phyloP scores from a whole-genome alignment of 2,797 vertebrate species.

The Austrolebias charrua region DNA sequence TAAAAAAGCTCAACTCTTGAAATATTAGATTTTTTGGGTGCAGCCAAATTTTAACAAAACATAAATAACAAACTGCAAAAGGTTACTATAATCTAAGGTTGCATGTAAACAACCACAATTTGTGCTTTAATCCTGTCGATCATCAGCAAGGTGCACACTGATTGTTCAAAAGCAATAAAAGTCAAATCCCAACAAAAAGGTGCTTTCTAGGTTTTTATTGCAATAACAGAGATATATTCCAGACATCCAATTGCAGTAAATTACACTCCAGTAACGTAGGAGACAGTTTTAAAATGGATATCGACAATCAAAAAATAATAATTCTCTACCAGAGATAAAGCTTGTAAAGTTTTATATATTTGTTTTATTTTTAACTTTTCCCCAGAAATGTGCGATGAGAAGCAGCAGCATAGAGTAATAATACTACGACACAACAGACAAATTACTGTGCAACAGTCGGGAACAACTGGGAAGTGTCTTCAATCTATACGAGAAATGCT shows the following conservation, averaged over 20 bases:
- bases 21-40: not conserved
- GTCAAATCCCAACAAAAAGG: not conserved
- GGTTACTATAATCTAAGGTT: too few relatives aligned
- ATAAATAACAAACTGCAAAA: too few relatives aligned
- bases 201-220: slow-evolving; percentile 82
- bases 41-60: not conserved
- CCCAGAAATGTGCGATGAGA: slow-evolving; percentile 66
- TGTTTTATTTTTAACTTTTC: slow-evolving; percentile 50
- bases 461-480: slow-evolving; percentile 48
- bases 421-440: slow-evolving; percentile 75
- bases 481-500: slow-evolving; percentile 43
- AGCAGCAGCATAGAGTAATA: slow-evolving; percentile 75
- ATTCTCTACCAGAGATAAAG: slow-evolving; percentile 66
- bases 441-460: slow-evolving; percentile 75
- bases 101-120: too few relatives aligned
- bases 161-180: not conserved
- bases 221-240: slow-evolving; percentile 82
- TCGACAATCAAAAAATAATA: slow-evolving; percentile 59
- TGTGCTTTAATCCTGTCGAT: not conserved
- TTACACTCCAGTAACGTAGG: slow-evolving; percentile 80
- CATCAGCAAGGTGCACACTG: too few relatives aligned
- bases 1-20: slow-evolving; percentile 29
- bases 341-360: slow-evolving; percentile 49
- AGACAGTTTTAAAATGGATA: slow-evolving; percentile 70
- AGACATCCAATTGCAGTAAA: slow-evolving; percentile 82